Evolutionary conservation across 2,888 invertebrate species (phyloP), one percentile per base, ranked within the genome.

Genomic region (Margaritifera margaritifera): DNA sequence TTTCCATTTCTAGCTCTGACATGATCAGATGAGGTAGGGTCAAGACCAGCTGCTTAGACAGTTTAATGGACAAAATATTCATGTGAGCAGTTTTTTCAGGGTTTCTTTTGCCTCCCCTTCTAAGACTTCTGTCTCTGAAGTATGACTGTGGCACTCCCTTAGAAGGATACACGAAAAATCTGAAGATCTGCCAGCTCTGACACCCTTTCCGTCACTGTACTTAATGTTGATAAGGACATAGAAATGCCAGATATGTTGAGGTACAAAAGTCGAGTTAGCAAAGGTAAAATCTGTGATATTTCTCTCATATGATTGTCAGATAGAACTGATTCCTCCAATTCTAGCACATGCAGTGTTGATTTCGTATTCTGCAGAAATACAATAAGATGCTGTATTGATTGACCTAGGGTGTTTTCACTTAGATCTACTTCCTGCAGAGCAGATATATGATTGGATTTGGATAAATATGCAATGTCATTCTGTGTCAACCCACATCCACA

Each of bases 391-490:
- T 67, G 61, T 4, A 70, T 25, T 55, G 66, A 61, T 11, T 63
- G 57, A 19, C 74, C 71, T 6, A 87, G 68, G 52, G 74, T 74
- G 75, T 88, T 88, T 59, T 85, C 86, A 75, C 87, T 86, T 31
- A 88, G 69, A 66, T 87, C 87, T 11, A 88, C 72, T 67, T 87
- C 87, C 20, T 65, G 62, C 22, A 88, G 68, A 24, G 65, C 74
- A 8, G 66, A 22, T 1, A 77, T 62, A 75, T 87, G 85, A 67
- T 84, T 85, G 8, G 84, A 86, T 20, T 68, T 62, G 19, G 80
- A 73, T 57, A 88, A 67, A 66, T 86, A 87, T 1, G 71, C 67
- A 62, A 88, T 56, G 66, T 88, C 88, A 15, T 75, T 60, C 42
- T 80, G 62, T 5, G 80, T 79, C 57, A 88, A 72, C 19, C 84